Base-by-base conservation (phyloP, 2,113 vertebrate genomes). In the Himantopus leucocephalus region DNA sequence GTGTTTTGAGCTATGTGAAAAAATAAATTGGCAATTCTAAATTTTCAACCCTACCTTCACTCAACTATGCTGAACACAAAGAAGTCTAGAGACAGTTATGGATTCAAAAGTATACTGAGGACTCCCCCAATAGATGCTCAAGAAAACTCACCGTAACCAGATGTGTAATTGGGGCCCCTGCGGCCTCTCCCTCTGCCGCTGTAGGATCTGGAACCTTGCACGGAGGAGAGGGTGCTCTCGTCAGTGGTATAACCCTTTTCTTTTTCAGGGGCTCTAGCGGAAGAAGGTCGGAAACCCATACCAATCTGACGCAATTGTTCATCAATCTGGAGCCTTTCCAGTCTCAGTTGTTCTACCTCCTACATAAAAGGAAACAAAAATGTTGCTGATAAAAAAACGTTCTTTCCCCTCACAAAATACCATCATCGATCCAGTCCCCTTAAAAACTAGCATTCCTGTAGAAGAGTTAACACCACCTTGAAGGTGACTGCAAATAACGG, bases 251-350 rank as follows among this genome's bases (percentile, higher is more conserved):
- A 98, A 52, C 98, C 99, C 85, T 98, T 99, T 35, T 99, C 99
- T 94, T 98, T 99, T 94, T 99, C 98, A 59, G 98, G 98, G 43
- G 98, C 97, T 90, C 98, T 98, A 84, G 96, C 87, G 2, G 98
- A 98, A 85, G 97, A 98, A 66, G 99, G 98, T 89, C 99, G 98
- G 97, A 99, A 99, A 88, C 99, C 99, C 98, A 99, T 99, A 90
- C 99, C 99, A 77, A 99, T 99, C 98, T 99, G 99, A 87, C 99
- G 99, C 45, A 99, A 95, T 73, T 99, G 99, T 53, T 99, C 99
- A 34, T 99, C 99, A 16, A 99, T 99, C 96, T 99, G 99, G 92
- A 99, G 98, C 77, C 99, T 98, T 97, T 99, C 99, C 98, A 99
- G 96, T 84, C 99, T 98, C 94, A 99, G 98, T 43, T 99, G 99